phyloP scores from a whole-genome alignment of 2,797 vertebrate genomes.

The Gallinago solitaria region DNA sequence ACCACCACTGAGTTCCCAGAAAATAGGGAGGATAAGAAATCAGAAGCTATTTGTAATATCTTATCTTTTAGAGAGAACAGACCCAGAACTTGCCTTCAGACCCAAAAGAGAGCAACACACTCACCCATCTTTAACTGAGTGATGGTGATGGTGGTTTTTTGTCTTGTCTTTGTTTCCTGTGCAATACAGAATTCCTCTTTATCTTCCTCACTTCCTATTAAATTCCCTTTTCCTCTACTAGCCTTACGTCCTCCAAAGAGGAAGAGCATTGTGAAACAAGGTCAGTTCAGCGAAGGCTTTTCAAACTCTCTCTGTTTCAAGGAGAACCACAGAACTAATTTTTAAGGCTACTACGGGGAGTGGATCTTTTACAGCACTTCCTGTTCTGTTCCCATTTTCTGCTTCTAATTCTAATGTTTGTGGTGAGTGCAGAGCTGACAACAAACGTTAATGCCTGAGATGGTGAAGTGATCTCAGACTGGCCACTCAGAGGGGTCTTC shows the following conservation, averaged over 20 bases:
- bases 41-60: background rate
- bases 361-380: background rate
- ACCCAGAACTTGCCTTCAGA: background rate
- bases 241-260: background rate
- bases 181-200: background rate
- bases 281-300: slow-evolving; percentile 24
- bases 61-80: background rate
- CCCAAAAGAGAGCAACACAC: background rate
- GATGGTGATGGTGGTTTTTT: background rate
- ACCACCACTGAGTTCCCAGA: background rate
- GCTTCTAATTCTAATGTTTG: background rate
- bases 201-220: background rate
- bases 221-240: background rate
- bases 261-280: background rate
- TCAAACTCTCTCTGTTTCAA: background rate
- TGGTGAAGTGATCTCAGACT: background rate
- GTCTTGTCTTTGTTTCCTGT: background rate
- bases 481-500: background rate
- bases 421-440: background rate
- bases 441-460: background rate
- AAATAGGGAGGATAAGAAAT: background rate
- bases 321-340: background rate
- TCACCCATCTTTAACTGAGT: background rate
- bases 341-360: background rate
- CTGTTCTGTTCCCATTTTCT: background rate